Conservation (phyloP, 1,140 invertebrate species). For the Drosophila nikananu region DNA sequence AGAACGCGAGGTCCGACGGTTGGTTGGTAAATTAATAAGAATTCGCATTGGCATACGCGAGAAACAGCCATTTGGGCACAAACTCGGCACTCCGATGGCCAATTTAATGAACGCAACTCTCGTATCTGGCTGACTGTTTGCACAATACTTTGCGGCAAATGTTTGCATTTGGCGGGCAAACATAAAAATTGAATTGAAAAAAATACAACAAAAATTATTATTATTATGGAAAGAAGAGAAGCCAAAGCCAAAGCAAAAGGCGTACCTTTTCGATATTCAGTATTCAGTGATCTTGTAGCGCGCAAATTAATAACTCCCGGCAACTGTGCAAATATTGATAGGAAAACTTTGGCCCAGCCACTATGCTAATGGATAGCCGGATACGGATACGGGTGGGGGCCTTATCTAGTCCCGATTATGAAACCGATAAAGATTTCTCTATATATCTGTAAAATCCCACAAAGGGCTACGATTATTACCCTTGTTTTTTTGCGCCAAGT, state of each 20-base stretch:
- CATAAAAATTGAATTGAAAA: slow-evolving; percentile 29
- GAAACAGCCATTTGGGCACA: slow-evolving; percentile 42
- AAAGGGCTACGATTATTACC: slow-evolving; percentile 14
- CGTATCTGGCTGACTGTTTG: slow-evolving; percentile 58
- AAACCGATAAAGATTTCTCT: slow-evolving; percentile 25
- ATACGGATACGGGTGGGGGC: slow-evolving; percentile 27
- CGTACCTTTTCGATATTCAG: slow-evolving; percentile 44
- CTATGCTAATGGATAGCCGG: slow-evolving; percentile 65
- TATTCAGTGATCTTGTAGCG: slow-evolving; percentile 76
- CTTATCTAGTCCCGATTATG: slow-evolving; percentile 14
- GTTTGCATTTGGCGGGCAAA: slow-evolving; percentile 67
- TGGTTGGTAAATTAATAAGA: slow-evolving; percentile 68
- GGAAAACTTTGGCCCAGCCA: slow-evolving; percentile 43
- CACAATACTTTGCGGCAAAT: slow-evolving; percentile 72
- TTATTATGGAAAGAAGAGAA: neutral
- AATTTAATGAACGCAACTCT: slow-evolving; percentile 63
- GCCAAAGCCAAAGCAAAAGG: slow-evolving; percentile 3
- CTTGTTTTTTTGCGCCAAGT: slow-evolving; percentile 20
- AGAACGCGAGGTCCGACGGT: slow-evolving; percentile 45
- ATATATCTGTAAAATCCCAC: neutral
- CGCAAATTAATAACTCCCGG: slow-evolving; percentile 74
- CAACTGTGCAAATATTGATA: slow-evolving; percentile 74
- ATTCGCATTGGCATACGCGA: slow-evolving; percentile 36
- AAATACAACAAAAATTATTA: neutral
- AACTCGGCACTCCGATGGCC: slow-evolving; percentile 9